phyloP scores from a whole-genome alignment of 2,797 vertebrate species.

The Meda fulgida region DNA sequence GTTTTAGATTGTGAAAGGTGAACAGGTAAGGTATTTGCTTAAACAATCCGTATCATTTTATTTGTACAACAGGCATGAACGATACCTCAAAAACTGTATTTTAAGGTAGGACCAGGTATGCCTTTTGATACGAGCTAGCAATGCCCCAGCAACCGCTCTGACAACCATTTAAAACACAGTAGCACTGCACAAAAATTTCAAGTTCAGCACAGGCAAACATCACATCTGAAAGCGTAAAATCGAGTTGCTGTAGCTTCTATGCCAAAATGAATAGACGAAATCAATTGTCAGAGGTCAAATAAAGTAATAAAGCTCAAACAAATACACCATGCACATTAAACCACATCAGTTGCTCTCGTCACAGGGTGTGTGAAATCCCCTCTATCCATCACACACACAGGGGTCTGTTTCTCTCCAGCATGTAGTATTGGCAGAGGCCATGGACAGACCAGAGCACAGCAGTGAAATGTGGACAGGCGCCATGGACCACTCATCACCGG shows the following conservation, averaged over 20 bases:
- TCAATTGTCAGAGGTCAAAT: constrained; percentile 7
- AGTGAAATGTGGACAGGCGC: constrained; percentile 52
- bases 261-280: not conserved
- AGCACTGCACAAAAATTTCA: not conserved
- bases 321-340: constrained; percentile 23
- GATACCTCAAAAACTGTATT: not conserved
- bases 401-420: constrained; percentile 38
- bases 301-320: constrained; percentile 27
- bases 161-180: not conserved
- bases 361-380: constrained; percentile 19
- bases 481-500: constrained; percentile 46
- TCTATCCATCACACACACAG: constrained; percentile 31
- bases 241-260: not conserved
- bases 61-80: not conserved
- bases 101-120: not conserved
- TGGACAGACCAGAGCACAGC: constrained; percentile 53
- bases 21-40: not conserved
- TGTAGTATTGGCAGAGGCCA: constrained; percentile 40
- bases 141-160: not conserved
- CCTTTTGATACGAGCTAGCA: not conserved
- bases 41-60: not conserved
- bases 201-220: not conserved
- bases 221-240: not conserved
- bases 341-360: constrained; percentile 33
- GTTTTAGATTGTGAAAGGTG: not conserved